These are phyloP conservation scores for Heterotis niloticus DNA, from an alignment of 2,113 vertebrate species.

Conservation along the genomic window DNA sequence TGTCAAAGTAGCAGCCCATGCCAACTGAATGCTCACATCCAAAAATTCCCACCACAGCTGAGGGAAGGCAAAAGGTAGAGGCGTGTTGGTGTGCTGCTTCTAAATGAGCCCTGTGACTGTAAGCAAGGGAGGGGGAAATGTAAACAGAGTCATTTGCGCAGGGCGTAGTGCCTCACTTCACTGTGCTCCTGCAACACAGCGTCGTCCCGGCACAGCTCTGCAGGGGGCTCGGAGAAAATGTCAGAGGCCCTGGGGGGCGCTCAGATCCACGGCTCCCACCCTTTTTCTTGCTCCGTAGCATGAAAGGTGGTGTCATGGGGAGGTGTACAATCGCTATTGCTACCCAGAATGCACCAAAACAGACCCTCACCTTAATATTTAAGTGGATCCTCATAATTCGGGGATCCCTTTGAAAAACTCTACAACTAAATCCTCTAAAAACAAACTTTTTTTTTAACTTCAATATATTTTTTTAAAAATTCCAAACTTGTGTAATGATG, in stretches of 20 bases:
- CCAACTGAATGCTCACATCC: background rate
- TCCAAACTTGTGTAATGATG: no score
- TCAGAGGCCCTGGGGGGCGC: background rate
- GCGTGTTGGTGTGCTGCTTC: background rate
- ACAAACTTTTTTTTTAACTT: no score
- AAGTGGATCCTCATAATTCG: no score
- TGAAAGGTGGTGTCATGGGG: background rate
- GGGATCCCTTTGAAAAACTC: no score
- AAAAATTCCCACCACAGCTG: background rate
- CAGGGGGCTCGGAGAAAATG: background rate
- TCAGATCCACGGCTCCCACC: background rate
- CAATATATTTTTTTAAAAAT: no score
- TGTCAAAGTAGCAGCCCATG: background rate
- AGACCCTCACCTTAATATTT: background rate
- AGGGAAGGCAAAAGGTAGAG: background rate
- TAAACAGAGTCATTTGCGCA: slow-evolving; percentile 47
- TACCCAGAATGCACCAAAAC: background rate
- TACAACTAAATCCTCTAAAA: no score
- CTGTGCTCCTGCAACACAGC: background rate
- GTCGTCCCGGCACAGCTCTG: background rate
- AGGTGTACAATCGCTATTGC: background rate
- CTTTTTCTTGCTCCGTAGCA: background rate
- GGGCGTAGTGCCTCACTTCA: background rate
- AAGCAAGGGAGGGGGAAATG: slow-evolving; percentile 8
- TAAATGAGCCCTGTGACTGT: background rate